Base-by-base conservation (phyloP, 1,140 invertebrate genomes). In the Zaprionus kolodkinae region DNA sequence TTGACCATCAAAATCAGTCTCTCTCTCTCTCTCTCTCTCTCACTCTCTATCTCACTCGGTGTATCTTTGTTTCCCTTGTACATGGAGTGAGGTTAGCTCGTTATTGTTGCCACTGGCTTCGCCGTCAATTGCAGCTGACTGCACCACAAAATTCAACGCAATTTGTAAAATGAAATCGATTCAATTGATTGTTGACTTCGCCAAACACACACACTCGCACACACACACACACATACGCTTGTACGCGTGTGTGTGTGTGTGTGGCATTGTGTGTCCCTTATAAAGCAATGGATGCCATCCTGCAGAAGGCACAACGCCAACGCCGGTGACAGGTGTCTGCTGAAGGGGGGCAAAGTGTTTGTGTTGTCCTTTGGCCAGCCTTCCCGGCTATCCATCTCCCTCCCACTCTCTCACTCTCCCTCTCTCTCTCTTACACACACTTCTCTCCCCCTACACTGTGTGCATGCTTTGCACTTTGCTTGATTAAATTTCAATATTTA, bases 401-500 rank as follows among this genome's bases (percentile, higher is more conserved):
- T 35, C 35, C 10, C 35, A 0, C 13, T 13, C 36, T 38, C 36
- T 40, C 13, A 2, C 38, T n/a, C 38, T 40, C 35, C 7, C 35
- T 35, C 35, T 35, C 35, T 6, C 13, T 13, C 36, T 38, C 36
- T 40, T 6, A 2, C 38, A 2, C 17, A 48, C 43, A 17, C n/a
- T 10, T 1, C 15, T 17, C 10, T 17, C 45, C 11, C 3, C 9
- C 45, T n/a, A 9, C 6, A 4, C 27, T 69, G 40, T 64, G 40
- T 83, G 74, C 56, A 64, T 76, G 68, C 70, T 76, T 70, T 89
- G 85, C 85, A 89, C 85, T 89, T 89, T 89, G 76, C 85, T 89
- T 89, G 86, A 89, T 89, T 89, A 89, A 89, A 90, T 89, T 89
- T 89, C 85, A 89, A 89, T 89, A 89, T 89, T 89, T 89, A 89